Conservation (phyloP, 2,113 vertebrate genomes). For the Takifugu bimaculatus region DNA sequence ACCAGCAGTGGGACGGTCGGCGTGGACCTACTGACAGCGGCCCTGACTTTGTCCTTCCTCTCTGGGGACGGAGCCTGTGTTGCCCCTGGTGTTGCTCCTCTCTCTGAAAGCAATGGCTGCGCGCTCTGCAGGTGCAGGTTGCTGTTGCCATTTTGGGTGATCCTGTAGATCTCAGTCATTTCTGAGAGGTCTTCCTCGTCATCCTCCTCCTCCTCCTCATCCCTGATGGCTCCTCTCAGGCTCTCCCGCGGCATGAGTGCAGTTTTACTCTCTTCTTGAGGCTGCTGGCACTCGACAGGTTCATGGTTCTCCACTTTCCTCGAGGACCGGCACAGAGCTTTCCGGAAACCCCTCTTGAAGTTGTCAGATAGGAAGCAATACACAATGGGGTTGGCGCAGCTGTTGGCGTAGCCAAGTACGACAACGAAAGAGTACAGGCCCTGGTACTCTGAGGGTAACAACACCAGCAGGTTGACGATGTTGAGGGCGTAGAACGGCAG, state of each 20-base stretch:
- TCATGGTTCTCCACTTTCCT: slow-evolving; percentile 74
- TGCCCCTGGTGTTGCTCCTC: slow-evolving; percentile 34
- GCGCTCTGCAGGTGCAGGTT: slow-evolving; percentile 51
- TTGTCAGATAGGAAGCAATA: slow-evolving; percentile 94
- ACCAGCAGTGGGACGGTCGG: slow-evolving; percentile 45
- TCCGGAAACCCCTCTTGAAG: slow-evolving; percentile 93
- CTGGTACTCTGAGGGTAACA: slow-evolving; percentile 80
- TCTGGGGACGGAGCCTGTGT: slow-evolving; percentile 48
- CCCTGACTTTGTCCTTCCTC: slow-evolving; percentile 28
- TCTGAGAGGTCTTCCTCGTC: slow-evolving; percentile 70
- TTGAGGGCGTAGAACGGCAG: slow-evolving; percentile 91
- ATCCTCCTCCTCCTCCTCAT: slow-evolving; percentile 58
- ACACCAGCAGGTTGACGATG: slow-evolving; percentile 86
- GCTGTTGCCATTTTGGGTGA: slow-evolving; percentile 78
- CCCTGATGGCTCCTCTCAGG: slow-evolving; percentile 53
- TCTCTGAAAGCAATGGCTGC: slow-evolving; percentile 48
- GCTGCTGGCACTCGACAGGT: slow-evolving; percentile 47
- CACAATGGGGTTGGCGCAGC: slow-evolving; percentile 95
- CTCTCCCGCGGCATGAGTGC: slow-evolving; percentile 76
- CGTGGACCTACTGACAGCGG: slow-evolving; percentile 30
- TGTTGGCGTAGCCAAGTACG: slow-evolving; percentile 90
- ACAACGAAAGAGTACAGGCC: slow-evolving; percentile 89
- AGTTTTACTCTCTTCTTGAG: slow-evolving; percentile 58
- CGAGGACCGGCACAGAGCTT: slow-evolving; percentile 84
- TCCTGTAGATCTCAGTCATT: slow-evolving; percentile 80